phyloP scores from a whole-genome alignment of 2,113 vertebrate genomes.

The Sceloporus undulatus region DNA sequence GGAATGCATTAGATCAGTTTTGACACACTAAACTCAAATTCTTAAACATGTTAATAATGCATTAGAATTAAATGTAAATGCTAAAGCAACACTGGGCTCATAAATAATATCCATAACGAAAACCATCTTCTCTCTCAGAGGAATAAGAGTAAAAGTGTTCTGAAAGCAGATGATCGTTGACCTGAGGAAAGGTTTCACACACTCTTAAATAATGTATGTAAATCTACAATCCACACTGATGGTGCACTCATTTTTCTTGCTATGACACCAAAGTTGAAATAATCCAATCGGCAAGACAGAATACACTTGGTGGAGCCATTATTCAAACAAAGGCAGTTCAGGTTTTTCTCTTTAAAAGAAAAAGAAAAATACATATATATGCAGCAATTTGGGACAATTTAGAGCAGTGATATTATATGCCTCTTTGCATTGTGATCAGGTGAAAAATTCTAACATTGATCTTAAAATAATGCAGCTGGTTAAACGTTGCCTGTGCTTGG shows the following conservation, averaged over 20 bases:
- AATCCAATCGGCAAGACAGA: slow-evolving; percentile 69
- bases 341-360: slow-evolving; percentile 20
- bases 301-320: slow-evolving; percentile 60
- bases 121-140: slow-evolving; percentile 47
- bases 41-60: slow-evolving; percentile 60
- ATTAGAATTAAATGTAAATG: slow-evolving; percentile 44
- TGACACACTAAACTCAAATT: slow-evolving; percentile 31
- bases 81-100: slow-evolving; percentile 57
- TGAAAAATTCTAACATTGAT: slow-evolving; percentile 64
- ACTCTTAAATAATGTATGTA: slow-evolving; percentile 69
- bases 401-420: slow-evolving; percentile 56
- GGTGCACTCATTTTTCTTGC: slow-evolving; percentile 66
- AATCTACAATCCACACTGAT: slow-evolving; percentile 69
- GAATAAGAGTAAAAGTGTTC: slow-evolving; percentile 53
- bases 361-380: slow-evolving; percentile 40
- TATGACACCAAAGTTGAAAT: slow-evolving; percentile 48
- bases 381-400: slow-evolving; percentile 68
- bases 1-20: slow-evolving; percentile 20
- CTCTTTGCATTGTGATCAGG: slow-evolving; percentile 66
- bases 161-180: slow-evolving; percentile 54
- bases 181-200: slow-evolving; percentile 67
- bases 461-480: slow-evolving; percentile 55
- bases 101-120: slow-evolving; percentile 55
- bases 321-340: slow-evolving; percentile 63
- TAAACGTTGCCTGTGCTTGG: slow-evolving; percentile 56